Evolutionary conservation across 2,113 vertebrate genomes (phyloP).

Genomic region (Hippocampus guttulatus): DNA sequence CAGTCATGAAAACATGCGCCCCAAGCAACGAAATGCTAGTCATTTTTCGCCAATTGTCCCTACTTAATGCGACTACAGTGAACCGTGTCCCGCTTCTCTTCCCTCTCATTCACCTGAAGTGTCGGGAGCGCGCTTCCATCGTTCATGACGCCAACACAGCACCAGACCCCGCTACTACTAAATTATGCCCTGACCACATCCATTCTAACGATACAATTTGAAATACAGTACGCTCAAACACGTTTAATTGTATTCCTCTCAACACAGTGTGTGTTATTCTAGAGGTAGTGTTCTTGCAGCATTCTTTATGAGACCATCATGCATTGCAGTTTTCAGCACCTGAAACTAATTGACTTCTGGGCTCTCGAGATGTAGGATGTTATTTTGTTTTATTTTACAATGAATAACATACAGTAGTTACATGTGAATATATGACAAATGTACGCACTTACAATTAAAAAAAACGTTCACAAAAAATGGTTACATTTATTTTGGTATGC

Average conservation of each 20-base stretch:
- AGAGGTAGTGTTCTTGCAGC: neutral
- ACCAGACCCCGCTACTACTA: slow-evolving; percentile 14
- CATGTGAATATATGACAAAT: neutral
- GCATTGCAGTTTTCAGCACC: neutral
- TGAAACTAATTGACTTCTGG: neutral
- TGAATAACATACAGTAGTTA: neutral
- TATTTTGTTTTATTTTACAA: neutral
- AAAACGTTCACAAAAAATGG: neutral
- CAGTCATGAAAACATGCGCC: slow-evolving; percentile 57
- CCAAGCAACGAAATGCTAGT: slow-evolving; percentile 53
- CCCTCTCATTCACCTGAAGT: slow-evolving; percentile 75
- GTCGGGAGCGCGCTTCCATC: slow-evolving; percentile 72
- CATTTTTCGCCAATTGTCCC: slow-evolving; percentile 62
- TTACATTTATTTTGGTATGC: neutral
- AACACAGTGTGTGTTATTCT: neutral
- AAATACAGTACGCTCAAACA: neutral
- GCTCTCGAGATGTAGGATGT: neutral
- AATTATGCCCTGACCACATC: neutral
- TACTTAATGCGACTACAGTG: slow-evolving; percentile 47
- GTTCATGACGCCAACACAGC: slow-evolving; percentile 52
- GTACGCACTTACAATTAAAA: neutral
- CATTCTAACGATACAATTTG: neutral
- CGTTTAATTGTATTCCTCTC: neutral
- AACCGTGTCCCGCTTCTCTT: slow-evolving; percentile 57
- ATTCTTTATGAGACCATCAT: neutral